phyloP scores from a whole-genome alignment of 2,888 invertebrate species.

The Himalopsyche tibetana region DNA sequence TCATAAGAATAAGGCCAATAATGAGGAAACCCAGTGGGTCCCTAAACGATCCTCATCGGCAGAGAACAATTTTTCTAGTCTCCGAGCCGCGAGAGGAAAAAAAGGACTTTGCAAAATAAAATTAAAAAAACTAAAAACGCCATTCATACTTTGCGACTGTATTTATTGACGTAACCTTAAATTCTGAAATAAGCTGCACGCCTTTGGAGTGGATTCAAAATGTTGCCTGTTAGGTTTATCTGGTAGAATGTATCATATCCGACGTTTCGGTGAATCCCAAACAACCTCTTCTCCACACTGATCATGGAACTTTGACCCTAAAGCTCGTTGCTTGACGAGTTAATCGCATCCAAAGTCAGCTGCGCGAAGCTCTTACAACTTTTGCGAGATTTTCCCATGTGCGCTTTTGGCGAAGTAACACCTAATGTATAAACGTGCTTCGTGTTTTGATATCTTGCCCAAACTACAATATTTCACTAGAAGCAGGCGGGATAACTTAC shows the following conservation, averaged over 20 bases:
- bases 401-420: slow-evolving; percentile 29
- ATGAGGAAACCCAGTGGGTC: too few species aligned
- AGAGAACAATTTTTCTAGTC: too few species aligned
- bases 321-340: neutral
- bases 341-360: neutral
- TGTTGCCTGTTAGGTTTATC: neutral
- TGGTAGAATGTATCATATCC: slow-evolving; percentile 9
- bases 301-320: slow-evolving; percentile 7
- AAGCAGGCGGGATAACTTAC: neutral
- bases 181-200: neutral
- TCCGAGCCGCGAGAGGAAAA: too few species aligned
- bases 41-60: too few species aligned
- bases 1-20: too few species aligned
- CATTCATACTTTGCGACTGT: too few species aligned
- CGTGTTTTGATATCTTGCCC: neutral
- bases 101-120: too few species aligned
- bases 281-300: neutral
- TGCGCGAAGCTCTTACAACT: neutral
- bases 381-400: slow-evolving; percentile 4
- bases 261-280: neutral
- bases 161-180: neutral
- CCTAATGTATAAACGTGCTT: slow-evolving; percentile 24
- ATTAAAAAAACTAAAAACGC: too few species aligned
- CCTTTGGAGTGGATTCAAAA: slow-evolving; percentile 1
- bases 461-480: slow-evolving; percentile 24